Conservation (phyloP, 37 sponge, comb jelly and placozoan genomes). For the Bolinopsis microptera region DNA sequence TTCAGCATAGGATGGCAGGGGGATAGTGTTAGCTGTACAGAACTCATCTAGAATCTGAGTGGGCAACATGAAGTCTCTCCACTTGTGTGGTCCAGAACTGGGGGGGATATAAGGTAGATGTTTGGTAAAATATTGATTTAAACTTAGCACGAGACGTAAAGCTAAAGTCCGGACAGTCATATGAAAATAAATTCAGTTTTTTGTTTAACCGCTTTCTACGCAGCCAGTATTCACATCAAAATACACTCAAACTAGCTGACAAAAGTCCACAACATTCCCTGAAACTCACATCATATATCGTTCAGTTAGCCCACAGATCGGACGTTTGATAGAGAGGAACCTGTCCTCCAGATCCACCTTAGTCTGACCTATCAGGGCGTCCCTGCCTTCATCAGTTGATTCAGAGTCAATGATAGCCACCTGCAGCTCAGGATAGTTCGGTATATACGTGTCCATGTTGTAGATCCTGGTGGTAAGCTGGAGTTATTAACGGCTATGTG, state of each 20-base stretch:
- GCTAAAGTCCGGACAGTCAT: too few species aligned
- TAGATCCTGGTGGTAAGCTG: neutral
- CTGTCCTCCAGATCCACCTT: constrained; percentile 40
- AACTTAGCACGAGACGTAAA: too few species aligned
- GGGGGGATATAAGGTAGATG: neutral
- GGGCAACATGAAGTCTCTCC: constrained; percentile 37
- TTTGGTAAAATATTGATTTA: too few species aligned
- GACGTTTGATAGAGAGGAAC: constrained; percentile 22
- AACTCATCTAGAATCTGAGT: constrained; percentile 21
- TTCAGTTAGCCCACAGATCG: constrained; percentile 20
- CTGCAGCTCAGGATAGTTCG: neutral
- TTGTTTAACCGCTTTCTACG: too few species aligned
- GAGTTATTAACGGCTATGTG: too few species aligned
- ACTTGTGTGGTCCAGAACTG: constrained; percentile 23
- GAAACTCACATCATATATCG: constrained; percentile 20
- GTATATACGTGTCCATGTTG: constrained; percentile 11
- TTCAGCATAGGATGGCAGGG: neutral
- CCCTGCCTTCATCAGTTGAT: constrained; percentile 14
- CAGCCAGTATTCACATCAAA: too few species aligned
- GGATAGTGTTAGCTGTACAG: neutral
- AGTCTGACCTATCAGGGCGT: constrained; percentile 40
- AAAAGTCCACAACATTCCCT: too few species aligned
- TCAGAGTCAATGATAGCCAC: neutral
- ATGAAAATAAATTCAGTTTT: too few species aligned
- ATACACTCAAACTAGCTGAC: too few species aligned